Evolutionary conservation across 2,113 vertebrate genomes (phyloP).

Genomic region (Coreoperca whiteheadi): DNA sequence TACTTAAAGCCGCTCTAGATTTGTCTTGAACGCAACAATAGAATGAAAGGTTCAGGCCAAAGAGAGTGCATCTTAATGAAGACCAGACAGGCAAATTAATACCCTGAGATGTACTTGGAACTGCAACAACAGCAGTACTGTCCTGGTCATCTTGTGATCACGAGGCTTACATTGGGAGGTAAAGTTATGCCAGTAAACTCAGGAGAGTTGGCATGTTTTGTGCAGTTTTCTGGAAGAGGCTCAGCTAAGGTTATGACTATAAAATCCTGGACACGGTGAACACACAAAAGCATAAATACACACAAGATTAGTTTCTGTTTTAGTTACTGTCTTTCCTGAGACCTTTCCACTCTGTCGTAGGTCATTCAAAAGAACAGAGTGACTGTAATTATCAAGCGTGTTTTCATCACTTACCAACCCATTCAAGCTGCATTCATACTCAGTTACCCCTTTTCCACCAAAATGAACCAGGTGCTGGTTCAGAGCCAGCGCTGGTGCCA

Average conservation of each 20-base stretch:
- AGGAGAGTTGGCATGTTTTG: conserved; percentile 1
- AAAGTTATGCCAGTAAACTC: conserved; percentile 21
- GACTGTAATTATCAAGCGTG: neutral
- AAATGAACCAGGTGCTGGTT: too few relatives aligned
- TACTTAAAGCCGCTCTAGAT: conserved; percentile 38
- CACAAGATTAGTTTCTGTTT: neutral
- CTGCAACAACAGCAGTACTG: conserved; percentile 30
- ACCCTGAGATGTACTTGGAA: conserved; percentile 41
- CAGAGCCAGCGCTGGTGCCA: too few relatives aligned
- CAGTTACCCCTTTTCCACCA: too few relatives aligned
- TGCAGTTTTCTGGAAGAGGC: neutral
- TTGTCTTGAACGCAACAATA: conserved; percentile 35
- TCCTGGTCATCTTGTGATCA: conserved; percentile 24
- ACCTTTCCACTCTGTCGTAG: neutral
- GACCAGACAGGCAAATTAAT: conserved; percentile 49
- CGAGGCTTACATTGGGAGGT: neutral
- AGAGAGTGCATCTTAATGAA: conserved; percentile 42
- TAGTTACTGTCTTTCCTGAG: neutral
- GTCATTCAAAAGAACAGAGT: neutral
- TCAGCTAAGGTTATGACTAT: neutral
- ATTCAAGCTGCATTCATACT: neutral
- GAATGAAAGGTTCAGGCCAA: conserved; percentile 43
- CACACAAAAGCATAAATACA: neutral
- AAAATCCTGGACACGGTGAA: neutral
- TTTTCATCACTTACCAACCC: neutral